Percentiles rank a stretch among this genome's conserved stretches.
These are phyloP conservation scores for Ganaspis brasiliensis DNA, from an alignment of 2,888 invertebrate species.

Conservation along the genomic window DNA sequence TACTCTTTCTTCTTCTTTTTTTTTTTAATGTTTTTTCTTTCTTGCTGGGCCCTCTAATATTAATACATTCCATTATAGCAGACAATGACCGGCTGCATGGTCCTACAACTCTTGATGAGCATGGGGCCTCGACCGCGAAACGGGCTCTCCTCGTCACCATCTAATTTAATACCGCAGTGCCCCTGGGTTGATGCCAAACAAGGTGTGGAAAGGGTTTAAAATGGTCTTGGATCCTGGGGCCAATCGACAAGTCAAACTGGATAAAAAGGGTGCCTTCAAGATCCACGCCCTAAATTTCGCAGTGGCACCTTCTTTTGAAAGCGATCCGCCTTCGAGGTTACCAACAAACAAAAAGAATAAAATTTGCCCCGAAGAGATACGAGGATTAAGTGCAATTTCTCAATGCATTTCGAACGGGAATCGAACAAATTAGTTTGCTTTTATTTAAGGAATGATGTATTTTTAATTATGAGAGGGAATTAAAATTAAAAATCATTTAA, in stretches of 20 bases:
- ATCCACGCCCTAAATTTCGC: conserved; percentile 27
- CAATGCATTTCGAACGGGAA: too few relatives aligned
- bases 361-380: not conserved
- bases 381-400: too few relatives aligned
- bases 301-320: not conserved
- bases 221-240: not conserved
- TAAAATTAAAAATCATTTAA: too few relatives aligned
- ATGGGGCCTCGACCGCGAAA: conserved; percentile 69
- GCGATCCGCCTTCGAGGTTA: not conserved
- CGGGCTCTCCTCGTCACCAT: conserved; percentile 69
- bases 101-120: conserved; percentile 78
- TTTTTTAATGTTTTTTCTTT: conserved; percentile 57
- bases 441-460: too few relatives aligned
- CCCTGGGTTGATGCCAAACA: conserved; percentile 13
- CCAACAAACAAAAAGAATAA: not conserved
- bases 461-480: too few relatives aligned
- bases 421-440: too few relatives aligned
- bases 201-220: conserved; percentile 37
- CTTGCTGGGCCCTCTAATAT: conserved; percentile 73
- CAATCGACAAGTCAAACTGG: not conserved
- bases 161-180: conserved; percentile 75
- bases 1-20: conserved; percentile 49
- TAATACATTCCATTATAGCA: conserved; percentile 80
- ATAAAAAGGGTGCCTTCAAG: conserved; percentile 20
- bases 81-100: conserved; percentile 79